Percentiles rank a stretch among this genome's conserved stretches.
These are phyloP conservation scores for Anoplius nigerrimus DNA, from an alignment of 2,888 invertebrate species.

Conservation along the genomic window DNA sequence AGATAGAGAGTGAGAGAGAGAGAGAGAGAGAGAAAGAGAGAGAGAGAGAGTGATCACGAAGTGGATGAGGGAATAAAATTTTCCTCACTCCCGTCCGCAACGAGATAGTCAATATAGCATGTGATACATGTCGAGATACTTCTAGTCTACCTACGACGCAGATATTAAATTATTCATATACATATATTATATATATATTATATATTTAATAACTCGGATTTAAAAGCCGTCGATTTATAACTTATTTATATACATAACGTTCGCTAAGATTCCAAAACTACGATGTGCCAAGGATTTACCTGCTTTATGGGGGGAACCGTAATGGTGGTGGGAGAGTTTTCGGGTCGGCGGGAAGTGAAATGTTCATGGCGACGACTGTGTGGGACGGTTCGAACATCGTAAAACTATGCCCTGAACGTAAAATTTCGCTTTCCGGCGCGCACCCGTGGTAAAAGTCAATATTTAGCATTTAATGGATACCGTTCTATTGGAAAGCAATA, in stretches of 20 bases:
- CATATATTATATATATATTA: slow-evolving; percentile 54
- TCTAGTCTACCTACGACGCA: slow-evolving; percentile 67
- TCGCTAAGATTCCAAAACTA: slow-evolving; percentile 57
- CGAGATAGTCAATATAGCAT: slow-evolving; percentile 75
- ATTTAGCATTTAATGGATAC: slow-evolving; percentile 19
- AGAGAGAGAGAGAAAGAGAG: too few relatives aligned
- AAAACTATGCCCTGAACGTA: neutral
- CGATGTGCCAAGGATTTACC: slow-evolving; percentile 47
- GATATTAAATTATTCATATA: slow-evolving; percentile 65
- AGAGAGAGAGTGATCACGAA: slow-evolving; percentile 6
- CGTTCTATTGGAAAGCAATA: slow-evolving; percentile 41
- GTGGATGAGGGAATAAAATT: slow-evolving; percentile 37
- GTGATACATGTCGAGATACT: slow-evolving; percentile 72
- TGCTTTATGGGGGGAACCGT: slow-evolving; percentile 14
- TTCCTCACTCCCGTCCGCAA: slow-evolving; percentile 66
- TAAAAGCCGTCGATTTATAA: slow-evolving; percentile 66
- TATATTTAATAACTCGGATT: slow-evolving; percentile 58
- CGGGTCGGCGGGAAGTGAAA: too few relatives aligned
- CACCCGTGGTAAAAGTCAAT: neutral
- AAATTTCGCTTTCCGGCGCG: too few relatives aligned
- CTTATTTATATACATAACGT: slow-evolving; percentile 58
- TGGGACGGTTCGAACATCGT: neutral
- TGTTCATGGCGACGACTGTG: neutral
- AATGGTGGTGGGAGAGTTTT: neutral
- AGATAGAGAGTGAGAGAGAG: neutral